phyloP scores from a whole-genome alignment of 2,888 invertebrate species.

The Epirrita christyi region DNA sequence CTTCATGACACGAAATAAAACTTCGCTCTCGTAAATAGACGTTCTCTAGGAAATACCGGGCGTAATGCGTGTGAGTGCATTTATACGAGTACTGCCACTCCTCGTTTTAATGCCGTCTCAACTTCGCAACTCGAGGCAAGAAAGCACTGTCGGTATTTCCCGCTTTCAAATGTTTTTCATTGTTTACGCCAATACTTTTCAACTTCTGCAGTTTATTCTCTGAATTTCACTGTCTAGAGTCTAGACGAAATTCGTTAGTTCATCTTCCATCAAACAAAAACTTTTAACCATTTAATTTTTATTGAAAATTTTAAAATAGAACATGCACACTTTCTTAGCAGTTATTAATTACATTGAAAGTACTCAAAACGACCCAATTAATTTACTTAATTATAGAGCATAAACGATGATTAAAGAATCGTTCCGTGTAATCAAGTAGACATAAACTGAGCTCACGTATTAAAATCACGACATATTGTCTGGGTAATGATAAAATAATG shows the following conservation, averaged over 20 bases:
- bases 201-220: slow-evolving; percentile 31
- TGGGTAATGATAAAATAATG: slow-evolving; percentile 68
- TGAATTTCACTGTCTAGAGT: slow-evolving; percentile 20
- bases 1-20: slow-evolving; percentile 28
- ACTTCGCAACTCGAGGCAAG: slow-evolving; percentile 29
- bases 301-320: too few species aligned
- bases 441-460: slow-evolving; percentile 50
- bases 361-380: too few species aligned
- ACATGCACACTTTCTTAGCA: too few species aligned
- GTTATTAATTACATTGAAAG: too few species aligned
- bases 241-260: not conserved
- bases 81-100: slow-evolving; percentile 38
- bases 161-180: slow-evolving; percentile 32
- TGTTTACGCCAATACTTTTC: slow-evolving; percentile 38
- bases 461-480: slow-evolving; percentile 64
- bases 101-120: slow-evolving; percentile 35
- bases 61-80: slow-evolving; percentile 43
- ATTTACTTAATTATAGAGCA: not conserved
- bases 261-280: not conserved
- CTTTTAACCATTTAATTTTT: too few species aligned
- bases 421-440: slow-evolving; percentile 33
- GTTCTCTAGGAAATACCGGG: slow-evolving; percentile 30
- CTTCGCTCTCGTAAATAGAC: slow-evolving; percentile 24
- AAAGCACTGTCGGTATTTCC: slow-evolving; percentile 29
- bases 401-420: slow-evolving; percentile 3